Base-by-base conservation (phyloP, 2,113 vertebrate genomes). In the Lophius piscatorius region DNA sequence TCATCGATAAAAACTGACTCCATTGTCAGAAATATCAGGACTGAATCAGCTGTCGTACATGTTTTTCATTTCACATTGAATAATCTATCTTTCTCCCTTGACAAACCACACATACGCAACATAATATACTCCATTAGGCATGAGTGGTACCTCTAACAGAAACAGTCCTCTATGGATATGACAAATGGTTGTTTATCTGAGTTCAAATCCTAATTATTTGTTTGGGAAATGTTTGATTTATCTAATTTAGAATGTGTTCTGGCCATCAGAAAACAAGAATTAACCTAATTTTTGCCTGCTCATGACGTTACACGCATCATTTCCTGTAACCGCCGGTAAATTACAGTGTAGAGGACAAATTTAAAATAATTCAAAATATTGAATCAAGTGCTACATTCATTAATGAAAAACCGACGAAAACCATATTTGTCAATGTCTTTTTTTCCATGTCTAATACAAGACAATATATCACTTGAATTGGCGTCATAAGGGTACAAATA, bases 1-100 rank as follows among this genome's bases (percentile, higher is more conserved):
- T 28, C 24, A 21, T 10, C 45, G 9, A 70, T 57, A 63, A 48
- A 36, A 56, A 39, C 18, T 14, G 31, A 70, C 40, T 58, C 3
- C 12, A 55, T 35, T 47, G 16, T 49, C 18, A 40, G 51, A 52
- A 66, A 56, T 17, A 39, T 44, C 22, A 52, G 14, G 16, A 29
- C n/a, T 22, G 50, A 38, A 54, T 63, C 16, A 20, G 21, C 16
- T 44, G 23, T 45, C 39, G n/a, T 8, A 54, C 16, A 18, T 6
- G 1, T 9, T 33, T 34, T 22, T 42, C 8, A 1, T 11, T 46
- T 3, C 3, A 2, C 55, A 36, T 24, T 14, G 1, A 26, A 4
- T 1, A 9, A 35, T 39, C 31, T 10, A 11, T 1, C 11, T 5
- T 1, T 20, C 14, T 45, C 14, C 33, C 36, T 21, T 45, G 23